These are phyloP conservation scores for Hystrix brachyura DNA, from an alignment of 2,113 vertebrate species.

Conservation along the genomic window DNA sequence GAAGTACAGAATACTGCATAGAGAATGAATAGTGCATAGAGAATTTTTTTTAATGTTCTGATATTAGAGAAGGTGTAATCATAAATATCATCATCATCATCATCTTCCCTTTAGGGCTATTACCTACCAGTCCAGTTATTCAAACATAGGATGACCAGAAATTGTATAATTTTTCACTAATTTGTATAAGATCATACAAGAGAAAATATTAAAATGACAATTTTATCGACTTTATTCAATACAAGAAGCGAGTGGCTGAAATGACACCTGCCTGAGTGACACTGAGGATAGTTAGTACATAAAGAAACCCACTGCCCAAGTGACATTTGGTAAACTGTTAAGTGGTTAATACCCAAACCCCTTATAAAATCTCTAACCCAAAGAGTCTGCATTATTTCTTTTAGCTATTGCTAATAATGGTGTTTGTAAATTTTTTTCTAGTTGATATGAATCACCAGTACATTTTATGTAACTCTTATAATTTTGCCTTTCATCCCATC, in stretches of 20 bases:
- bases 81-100: background rate
- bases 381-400: background rate
- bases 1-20: background rate
- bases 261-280: background rate
- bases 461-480: background rate
- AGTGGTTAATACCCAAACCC: background rate
- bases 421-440: background rate
- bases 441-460: background rate
- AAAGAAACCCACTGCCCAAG: background rate
- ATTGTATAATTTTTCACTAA: background rate
- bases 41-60: background rate
- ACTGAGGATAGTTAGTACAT: background rate
- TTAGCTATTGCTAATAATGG: background rate
- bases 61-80: background rate
- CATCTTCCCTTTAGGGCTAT: background rate
- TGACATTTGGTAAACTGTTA: background rate
- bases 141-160: background rate
- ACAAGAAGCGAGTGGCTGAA: background rate
- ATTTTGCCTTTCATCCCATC: constrained; percentile 53
- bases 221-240: background rate
- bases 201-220: background rate
- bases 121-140: background rate
- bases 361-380: background rate
- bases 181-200: background rate
- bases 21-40: background rate